Evolutionary conservation across 2,888 invertebrate genomes (phyloP), one percentile per base, ranked within the genome.

Genomic region (Formica aserva): DNA sequence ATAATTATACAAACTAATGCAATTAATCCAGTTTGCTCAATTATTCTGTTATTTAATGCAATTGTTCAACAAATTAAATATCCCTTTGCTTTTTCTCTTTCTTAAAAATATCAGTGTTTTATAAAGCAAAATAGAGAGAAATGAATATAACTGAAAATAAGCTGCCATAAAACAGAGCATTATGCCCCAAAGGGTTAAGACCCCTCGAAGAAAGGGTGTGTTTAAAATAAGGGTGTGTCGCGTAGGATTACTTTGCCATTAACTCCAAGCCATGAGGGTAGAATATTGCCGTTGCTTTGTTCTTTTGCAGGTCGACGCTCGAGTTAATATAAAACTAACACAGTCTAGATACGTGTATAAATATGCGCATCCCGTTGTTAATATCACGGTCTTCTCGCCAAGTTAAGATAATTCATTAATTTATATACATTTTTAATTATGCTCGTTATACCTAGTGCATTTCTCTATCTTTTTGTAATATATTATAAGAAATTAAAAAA

Each of bases 171-270:
- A 80, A 72, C 72, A 60, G 78, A 80, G 60, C 71, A 72, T 72
- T 48, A 80, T 60, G 72, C 60, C 26, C 72, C 72, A 72, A 80
- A 80, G 78, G 78, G 78, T 80, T 80, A 72, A 80, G 32, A 71
- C 78, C 78, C 77, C 78, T 80, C 78, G 41, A 72, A 80, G 78
- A 80, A 72, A 72, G 78, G 78, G 78, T 60, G 78, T 80, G 78
- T 80, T 80, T 80, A 80, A 80, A 80, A 80, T 80, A 80, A 80
- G 78, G 78, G 78, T 80, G 78, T 80, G 78, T 80, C 78, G 78
- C 78, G 60, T 72, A 72, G 78, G 72, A 80, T 80, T 80, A 80
- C 78, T 80, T 80, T 80, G 57, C 72, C 72, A 80, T 80, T 80
- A 80, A 80, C 78, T 80, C 48, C 52, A 26, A 29, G 29, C 60